Conservation (phyloP, 64 coral and sea anemone genomes). For the Montipora efflorescens region DNA sequence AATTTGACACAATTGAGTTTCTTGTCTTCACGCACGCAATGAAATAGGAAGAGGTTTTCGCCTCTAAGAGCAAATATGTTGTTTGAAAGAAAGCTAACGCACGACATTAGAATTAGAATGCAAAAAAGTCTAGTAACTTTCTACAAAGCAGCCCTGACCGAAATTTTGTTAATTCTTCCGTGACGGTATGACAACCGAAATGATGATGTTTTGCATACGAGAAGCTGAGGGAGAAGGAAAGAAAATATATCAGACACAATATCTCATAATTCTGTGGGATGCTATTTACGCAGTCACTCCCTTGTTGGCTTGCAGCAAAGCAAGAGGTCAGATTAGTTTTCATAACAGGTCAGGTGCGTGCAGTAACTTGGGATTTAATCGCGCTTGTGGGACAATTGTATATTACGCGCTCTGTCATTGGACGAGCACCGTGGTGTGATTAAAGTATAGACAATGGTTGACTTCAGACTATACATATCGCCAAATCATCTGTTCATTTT, state of each 20-base stretch:
- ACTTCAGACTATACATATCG: background rate
- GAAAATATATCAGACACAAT: background rate
- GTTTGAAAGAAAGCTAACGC: background rate
- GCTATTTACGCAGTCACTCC: background rate
- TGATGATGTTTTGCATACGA: background rate
- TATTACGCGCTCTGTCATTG: background rate
- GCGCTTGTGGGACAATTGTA: background rate
- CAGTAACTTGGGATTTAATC: constrained; percentile 3
- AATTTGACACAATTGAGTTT: too few species aligned
- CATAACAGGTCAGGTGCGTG: background rate
- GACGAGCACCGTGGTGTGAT: constrained; percentile 9
- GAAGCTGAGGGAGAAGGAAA: background rate
- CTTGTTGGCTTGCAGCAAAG: background rate
- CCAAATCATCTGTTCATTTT: background rate
- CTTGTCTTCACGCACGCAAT: too few species aligned
- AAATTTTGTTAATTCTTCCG: background rate
- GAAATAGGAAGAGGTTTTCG: too few species aligned
- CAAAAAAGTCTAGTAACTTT: too few species aligned
- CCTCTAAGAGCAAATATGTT: too few species aligned
- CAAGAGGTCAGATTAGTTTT: background rate
- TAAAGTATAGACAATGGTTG: constrained; percentile 2
- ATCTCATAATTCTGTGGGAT: background rate
- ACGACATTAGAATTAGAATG: background rate
- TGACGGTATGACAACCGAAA: background rate
- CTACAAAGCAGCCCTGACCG: background rate